These are phyloP conservation scores for Solea solea DNA, from an alignment of 2,113 vertebrate species.

Conservation along the genomic window DNA sequence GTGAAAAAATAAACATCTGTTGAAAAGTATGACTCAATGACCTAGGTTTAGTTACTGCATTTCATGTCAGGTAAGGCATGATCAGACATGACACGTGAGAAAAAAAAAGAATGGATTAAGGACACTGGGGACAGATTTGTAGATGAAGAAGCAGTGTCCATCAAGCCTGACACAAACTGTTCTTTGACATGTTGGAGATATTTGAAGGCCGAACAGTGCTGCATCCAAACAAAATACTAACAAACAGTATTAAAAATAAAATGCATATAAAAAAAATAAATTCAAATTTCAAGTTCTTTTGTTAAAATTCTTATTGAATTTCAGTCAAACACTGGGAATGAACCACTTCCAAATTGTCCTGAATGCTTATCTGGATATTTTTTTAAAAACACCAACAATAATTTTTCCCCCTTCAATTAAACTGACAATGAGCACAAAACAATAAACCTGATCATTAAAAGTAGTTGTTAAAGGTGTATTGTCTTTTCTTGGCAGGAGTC, in stretches of 20 bases:
- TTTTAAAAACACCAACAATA: background rate
- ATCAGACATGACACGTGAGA: conserved; percentile 60
- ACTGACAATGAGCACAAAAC: conserved; percentile 13
- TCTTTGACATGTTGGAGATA: conserved; percentile 30
- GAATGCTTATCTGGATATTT: conserved; percentile 13
- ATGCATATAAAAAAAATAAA: conserved; percentile 70
- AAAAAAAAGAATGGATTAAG: conserved; percentile 51
- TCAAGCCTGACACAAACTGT: conserved; percentile 39
- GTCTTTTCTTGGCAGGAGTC: conserved; percentile 6
- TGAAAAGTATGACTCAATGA: conserved; percentile 66
- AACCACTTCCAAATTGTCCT: conserved; percentile 38
- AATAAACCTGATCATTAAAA: conserved; percentile 6
- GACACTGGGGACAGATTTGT: conserved; percentile 62
- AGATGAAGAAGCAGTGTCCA: conserved; percentile 39
- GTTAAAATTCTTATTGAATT: conserved; percentile 35
- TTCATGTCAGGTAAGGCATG: conserved; percentile 78
- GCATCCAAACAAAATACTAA: conserved; percentile 47
- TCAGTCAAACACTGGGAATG: conserved; percentile 38
- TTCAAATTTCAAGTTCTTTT: conserved; percentile 64
- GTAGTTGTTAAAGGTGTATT: background rate
- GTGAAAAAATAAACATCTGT: conserved; percentile 74
- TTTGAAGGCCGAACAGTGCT: conserved; percentile 34
- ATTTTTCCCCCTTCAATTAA: background rate
- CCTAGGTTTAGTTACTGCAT: conserved; percentile 68
- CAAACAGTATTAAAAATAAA: conserved; percentile 64